These are phyloP conservation scores for Tortrix viridana DNA, from an alignment of 2,888 invertebrate species.

Conservation along the genomic window DNA sequence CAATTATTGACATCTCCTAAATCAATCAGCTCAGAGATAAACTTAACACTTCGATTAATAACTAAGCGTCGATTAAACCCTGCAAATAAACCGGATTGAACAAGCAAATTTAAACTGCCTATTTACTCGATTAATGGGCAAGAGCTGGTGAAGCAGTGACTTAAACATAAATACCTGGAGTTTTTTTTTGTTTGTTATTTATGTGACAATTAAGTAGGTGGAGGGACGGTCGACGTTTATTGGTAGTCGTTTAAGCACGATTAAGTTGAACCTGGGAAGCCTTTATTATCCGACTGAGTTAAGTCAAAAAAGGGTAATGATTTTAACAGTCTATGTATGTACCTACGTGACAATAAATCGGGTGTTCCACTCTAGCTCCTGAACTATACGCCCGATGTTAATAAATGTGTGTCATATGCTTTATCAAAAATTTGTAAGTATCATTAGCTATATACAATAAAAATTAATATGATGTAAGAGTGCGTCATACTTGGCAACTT, in stretches of 20 bases:
- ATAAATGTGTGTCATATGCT: too few relatives aligned
- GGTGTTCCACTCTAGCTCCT: too few relatives aligned
- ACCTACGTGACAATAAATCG: too few relatives aligned
- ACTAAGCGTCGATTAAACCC: conserved; percentile 32
- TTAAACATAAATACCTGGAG: conserved; percentile 54
- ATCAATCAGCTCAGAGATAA: conserved; percentile 10
- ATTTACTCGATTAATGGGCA: conserved; percentile 37
- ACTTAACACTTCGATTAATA: conserved; percentile 13
- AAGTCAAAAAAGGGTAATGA: too few relatives aligned
- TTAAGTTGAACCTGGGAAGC: not conserved
- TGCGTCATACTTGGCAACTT: too few relatives aligned
- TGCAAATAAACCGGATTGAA: conserved; percentile 28
- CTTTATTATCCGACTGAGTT: too few relatives aligned
- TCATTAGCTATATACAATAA: too few relatives aligned
- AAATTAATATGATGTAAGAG: too few relatives aligned
- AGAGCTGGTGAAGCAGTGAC: conserved; percentile 30
- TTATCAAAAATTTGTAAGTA: too few relatives aligned
- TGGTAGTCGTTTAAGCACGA: not conserved
- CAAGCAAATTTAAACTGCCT: conserved; percentile 30
- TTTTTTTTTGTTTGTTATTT: conserved; percentile 68
- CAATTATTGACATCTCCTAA: not conserved
- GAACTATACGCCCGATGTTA: too few relatives aligned
- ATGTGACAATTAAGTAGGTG: conserved; percentile 65
- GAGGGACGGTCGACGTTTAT: not conserved
- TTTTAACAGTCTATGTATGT: too few relatives aligned